Base-by-base conservation (phyloP, 2,113 vertebrate genomes). In the Sisor rabdophorus region DNA sequence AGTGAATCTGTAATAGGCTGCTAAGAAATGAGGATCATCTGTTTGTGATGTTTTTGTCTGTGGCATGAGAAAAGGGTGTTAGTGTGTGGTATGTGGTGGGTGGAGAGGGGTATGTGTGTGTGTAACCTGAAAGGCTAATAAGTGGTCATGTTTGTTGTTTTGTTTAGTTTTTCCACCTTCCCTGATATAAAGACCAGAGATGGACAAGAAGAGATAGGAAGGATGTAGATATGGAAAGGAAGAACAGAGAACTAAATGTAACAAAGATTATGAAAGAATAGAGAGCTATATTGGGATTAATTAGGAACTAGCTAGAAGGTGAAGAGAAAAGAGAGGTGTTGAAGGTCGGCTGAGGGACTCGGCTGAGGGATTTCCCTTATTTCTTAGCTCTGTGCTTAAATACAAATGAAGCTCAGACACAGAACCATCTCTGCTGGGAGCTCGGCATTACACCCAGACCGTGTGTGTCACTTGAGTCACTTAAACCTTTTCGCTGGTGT, bases 311-410 rank as follows among this genome's bases (percentile, higher is more conserved):
- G n/a, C n/a, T 30, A 6, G 15, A 30, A 0, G 6, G 15, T 1
- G 26, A 17, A 0, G 28, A 28, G 24, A 19, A 61, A 17, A 63
- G 19, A 13, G 32, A 4, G 13, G 11, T 11, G 52, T 22, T 71
- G 53, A 75, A 75, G 76, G 65, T 78, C 67, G 67, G 16, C 22
- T 61, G 56, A 13, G 71, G 28, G 32, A 13, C 40, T 56, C 71
- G 2, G 64, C 30, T 20, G 16, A 76, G 77, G 73, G 77, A 72
- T 82, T 79, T 47, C 68, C 73, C 63, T 24, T 28, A 22, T 72
- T 52, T 40, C 30, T 9, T 12, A 8, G 24, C 63, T 52, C 17
- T 44, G 17, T 53, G 44, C 60, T 79, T 60, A 28, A 76, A 72
- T 82, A 71, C 20, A 76, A 79, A 72, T 67, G 19, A 26, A 65